Percentiles rank a stretch among this genome's conserved stretches.
These are phyloP conservation scores for Hirudinaria manillensis DNA, from an alignment of 2,888 invertebrate genomes.

Conservation along the genomic window DNA sequence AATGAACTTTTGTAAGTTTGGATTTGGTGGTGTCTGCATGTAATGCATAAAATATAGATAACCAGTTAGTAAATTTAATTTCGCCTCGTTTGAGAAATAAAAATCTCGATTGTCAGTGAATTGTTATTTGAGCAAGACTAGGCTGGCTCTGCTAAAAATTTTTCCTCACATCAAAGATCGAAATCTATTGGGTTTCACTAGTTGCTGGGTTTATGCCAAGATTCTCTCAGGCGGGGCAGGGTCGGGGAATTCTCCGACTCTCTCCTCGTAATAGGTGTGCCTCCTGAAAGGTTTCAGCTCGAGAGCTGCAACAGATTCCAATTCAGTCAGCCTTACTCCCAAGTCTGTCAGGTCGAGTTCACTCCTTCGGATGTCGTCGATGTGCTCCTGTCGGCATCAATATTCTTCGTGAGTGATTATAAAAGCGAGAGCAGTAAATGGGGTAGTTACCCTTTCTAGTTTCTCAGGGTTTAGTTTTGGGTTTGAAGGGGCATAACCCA, in stretches of 20 bases:
- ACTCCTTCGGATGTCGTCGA: slow-evolving; percentile 64
- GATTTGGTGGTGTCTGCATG: too few relatives aligned
- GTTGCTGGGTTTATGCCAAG: too few relatives aligned
- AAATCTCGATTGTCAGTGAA: too few relatives aligned
- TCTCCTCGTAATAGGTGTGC: slow-evolving; percentile 68
- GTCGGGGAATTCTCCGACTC: slow-evolving; percentile 69
- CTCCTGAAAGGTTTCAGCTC: slow-evolving; percentile 68
- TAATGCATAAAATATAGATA: too few relatives aligned
- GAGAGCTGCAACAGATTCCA: slow-evolving; percentile 79
- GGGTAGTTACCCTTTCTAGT: slow-evolving; percentile 66
- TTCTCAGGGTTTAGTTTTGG: slow-evolving; percentile 73
- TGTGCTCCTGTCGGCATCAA: slow-evolving; percentile 62
- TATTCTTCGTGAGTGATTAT: neutral
- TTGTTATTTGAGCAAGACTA: too few relatives aligned
- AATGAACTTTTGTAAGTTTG: too few relatives aligned
- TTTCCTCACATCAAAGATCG: too few relatives aligned
- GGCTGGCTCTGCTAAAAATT: too few relatives aligned
- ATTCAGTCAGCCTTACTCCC: slow-evolving; percentile 68
- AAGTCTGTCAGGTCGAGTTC: slow-evolving; percentile 78
- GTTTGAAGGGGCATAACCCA: slow-evolving; percentile 63
- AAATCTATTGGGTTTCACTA: too few relatives aligned
- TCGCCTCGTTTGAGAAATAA: too few relatives aligned
- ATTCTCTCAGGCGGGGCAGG: slow-evolving; percentile 41
- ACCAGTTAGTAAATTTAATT: too few relatives aligned
- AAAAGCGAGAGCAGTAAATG: neutral